A percentile compares a stretch with the other conserved stretches of the same genome.
Evolutionary conservation across 53 echinoderm and acorn worm species (phyloP).

Genomic region (Crossaster papposus): DNA sequence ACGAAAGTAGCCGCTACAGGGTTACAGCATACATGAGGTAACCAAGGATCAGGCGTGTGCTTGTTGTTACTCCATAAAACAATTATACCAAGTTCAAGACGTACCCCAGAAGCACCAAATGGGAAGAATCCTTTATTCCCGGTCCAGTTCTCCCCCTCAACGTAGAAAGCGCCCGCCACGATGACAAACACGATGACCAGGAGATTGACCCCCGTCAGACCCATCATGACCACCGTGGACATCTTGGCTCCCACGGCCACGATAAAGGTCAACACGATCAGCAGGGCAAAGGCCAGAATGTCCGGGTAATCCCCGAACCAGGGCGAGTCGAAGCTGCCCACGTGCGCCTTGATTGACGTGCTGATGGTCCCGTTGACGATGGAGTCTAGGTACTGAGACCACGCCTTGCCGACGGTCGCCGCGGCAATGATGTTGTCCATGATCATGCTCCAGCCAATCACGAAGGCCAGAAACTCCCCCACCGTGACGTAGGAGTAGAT

Average conservation of each 20-base stretch:
- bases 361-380: constrained; percentile 90
- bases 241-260: constrained; percentile 85
- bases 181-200: constrained; percentile 82
- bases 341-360: constrained; percentile 67
- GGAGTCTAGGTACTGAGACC: constrained; percentile 94
- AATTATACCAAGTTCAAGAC: background rate
- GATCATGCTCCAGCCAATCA: constrained; percentile 99
- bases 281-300: constrained; percentile 84
- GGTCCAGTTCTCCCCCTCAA: constrained; percentile 87
- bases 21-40: too few species aligned
- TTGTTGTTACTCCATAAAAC: too few species aligned
- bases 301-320: constrained; percentile 97
- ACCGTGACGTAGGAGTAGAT: constrained; percentile 96
- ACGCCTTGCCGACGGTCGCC: constrained; percentile 94
- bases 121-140: constrained; percentile 79
- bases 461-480: constrained; percentile 94
- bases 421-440: constrained; percentile 97
- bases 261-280: constrained; percentile 74
- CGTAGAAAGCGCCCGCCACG: constrained; percentile 81
- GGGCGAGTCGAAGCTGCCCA: constrained; percentile 75
- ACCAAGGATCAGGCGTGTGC: too few species aligned
- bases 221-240: constrained; percentile 79
- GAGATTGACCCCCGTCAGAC: constrained; percentile 79
- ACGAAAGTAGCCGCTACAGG: too few species aligned
- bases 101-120: constrained; percentile 87